Evolutionary conservation across 2,113 vertebrate species (phyloP), one percentile per base, ranked within the genome.

Genomic region (Pongo pygmaeus): DNA sequence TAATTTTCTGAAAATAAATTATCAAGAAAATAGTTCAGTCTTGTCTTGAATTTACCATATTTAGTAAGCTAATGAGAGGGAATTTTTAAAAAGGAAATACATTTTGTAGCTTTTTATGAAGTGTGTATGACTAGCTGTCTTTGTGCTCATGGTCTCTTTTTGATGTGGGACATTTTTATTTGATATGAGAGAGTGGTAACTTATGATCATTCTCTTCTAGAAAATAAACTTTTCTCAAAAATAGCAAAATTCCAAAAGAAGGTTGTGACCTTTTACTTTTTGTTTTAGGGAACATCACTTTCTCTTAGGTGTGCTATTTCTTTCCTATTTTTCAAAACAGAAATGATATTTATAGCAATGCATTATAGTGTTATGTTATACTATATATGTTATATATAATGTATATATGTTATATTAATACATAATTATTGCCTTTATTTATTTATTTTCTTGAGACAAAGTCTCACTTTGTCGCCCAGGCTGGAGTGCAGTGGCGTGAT

Each of bases 261-360:
- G 17, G 40, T 35, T 83, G 38, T 83, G 18, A n/a, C 1, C 5
- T 23, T 25, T 61, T 61, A 30, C 38, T 13, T 30, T 30, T 64
- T 30, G 6, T 30, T 86, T 57, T 61, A 55, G n/a, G 12, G 59
- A 78, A 64, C 5, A 75, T 6, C 40, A 32, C 3, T 57, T 93
- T 91, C 35, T 55, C 43, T 89, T 11, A 43, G 30, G 4, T 89
- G 6, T 96, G 79, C 94, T 97, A 91, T 98, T 48, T 86, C 90
- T 98, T 96, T 97, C 83, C 70, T 89, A 38, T 72, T 77, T 93
- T 93, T 78, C 67, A 95, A 85, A 98, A 97, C 92, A 97, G 98
- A 93, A 98, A 97, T 98, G 95, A 61, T 98, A 95, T 91, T 98
- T 97, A 95, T 77, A 98, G 81, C 22, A 84, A 40, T 92, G 9